Base-by-base conservation (phyloP, 2,888 invertebrate species). In the Nemapogon koenigi region DNA sequence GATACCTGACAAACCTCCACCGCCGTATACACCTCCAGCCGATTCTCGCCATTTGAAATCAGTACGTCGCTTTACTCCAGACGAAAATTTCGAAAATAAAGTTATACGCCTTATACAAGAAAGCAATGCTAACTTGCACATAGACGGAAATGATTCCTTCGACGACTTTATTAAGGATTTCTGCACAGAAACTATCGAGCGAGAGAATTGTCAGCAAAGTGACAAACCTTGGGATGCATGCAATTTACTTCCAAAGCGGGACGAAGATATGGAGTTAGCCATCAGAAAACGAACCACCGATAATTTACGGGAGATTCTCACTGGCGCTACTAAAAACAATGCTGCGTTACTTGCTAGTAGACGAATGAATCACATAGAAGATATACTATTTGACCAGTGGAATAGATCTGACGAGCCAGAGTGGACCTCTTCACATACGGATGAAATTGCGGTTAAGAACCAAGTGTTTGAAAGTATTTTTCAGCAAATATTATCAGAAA, bases 1-100 rank as follows among this genome's bases (percentile, higher is more conserved):
- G 50, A 76, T 78, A 39, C 78, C 78, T 0, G 78, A 78, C 49
- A 78, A 78, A 42, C 78, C 78, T 0, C 78, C 78, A 10, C 78
- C 78, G 0, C 78, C 78, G 0, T 78, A 78, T 53, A 75, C 69
- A 0, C 75, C 75, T 10, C 76, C 75, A 1, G 49, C 51, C 3
- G 70, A 65, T 3, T 37, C 49, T 0, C 51, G 57, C 4, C 18
- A 41, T 3, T 48, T 56, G 0, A 62, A 54, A 41, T 49, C 49
- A 1, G 2, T 16, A 6, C 16, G 27, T 3, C 32, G 40, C 25
- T 33, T 35, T 35, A 10, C 33, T 10, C n/a, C 38, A 8, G 30
- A 38, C 26, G 22, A 27, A 11, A 16, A 2, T 2, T 10, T 26
- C 22, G 29, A 31, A 19, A 8, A 4, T 11, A 33, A 33, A n/a